Evolutionary conservation across 2,113 vertebrate genomes (phyloP), one percentile per base, ranked within the genome.

Genomic region (Nanorana parkeri): DNA sequence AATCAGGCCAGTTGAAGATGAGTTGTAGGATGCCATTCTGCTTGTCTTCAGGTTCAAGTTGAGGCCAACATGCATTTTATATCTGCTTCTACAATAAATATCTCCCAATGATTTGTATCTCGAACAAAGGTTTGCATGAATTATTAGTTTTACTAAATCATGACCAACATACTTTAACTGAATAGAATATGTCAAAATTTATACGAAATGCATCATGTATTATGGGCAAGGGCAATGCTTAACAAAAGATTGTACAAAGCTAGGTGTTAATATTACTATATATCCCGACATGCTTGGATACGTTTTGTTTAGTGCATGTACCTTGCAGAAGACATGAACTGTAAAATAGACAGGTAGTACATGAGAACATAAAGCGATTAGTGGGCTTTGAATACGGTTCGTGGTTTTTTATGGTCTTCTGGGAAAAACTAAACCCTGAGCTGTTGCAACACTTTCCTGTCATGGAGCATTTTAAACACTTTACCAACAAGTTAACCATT

Each of bases 301-400:
- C 32, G 7, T n/a, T 20, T 17, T 6, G 20, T 61, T 61, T 61
- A 61, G 10, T 28, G 32, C 11, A n/a, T 17, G 17, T 21, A 36
- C 71, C 26, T 29, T 60, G 72, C 72, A 75, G 72, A 19, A 60
- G 55, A 75, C 56, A 54, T 75, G 55, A 75, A 58, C 28, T 58
- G 55, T 60, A 60, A 75, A 75, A 56, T 41, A n/a, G 55, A 54
- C 20, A 21, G 61, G 16, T 28, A 55, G 64, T 24, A 77, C 21
- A 41, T 64, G 36, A 65, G 76, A 78, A 36, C 77, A 66, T 24
- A 5, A 28, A 56, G 68, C 66, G 36, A 60, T 68, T 68, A 68
- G 19, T 5, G 17, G 6, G 7, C 29, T 32, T 68, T 79, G 64
- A 23, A 58, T 24, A 65, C 41, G 74, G 74, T 32, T 32, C 51